Percentiles rank a stretch among this genome's conserved stretches.
Evolutionary conservation across 2,797 vertebrate genomes (phyloP).

Genomic region (Vultur gryphus): DNA sequence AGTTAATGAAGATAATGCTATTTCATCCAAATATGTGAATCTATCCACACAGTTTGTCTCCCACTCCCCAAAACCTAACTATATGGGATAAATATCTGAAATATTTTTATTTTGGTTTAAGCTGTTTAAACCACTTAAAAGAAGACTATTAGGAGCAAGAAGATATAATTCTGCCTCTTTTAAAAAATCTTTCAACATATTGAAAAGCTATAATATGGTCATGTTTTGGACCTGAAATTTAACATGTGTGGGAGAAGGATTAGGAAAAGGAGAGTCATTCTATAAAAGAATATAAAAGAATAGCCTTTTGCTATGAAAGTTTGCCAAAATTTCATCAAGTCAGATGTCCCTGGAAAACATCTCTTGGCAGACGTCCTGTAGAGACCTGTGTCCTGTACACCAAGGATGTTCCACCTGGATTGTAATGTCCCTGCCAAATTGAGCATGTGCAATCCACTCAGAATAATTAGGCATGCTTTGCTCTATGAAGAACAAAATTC

Average conservation of each 20-base stretch:
- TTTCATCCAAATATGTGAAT: neutral
- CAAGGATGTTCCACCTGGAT: constrained; percentile 5
- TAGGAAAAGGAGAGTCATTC: neutral
- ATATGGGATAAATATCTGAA: neutral
- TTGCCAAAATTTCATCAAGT: neutral
- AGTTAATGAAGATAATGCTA: neutral
- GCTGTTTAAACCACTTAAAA: neutral
- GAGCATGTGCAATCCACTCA: neutral
- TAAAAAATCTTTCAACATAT: neutral
- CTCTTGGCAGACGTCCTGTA: neutral
- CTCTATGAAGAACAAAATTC: neutral
- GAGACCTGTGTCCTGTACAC: neutral
- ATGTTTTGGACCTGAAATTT: neutral
- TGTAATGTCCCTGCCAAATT: neutral
- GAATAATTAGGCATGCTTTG: neutral
- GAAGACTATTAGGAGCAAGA: neutral
- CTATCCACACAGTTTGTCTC: neutral
- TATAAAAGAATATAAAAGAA: neutral
- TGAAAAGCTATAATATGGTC: neutral
- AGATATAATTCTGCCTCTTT: neutral
- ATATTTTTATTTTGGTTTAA: neutral
- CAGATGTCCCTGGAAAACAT: neutral
- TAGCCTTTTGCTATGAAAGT: neutral
- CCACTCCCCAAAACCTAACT: neutral
- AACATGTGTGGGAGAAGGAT: neutral